These are phyloP conservation scores for Todiramphus saurophagus DNA, from an alignment of 2,113 vertebrate species.

Conservation along the genomic window DNA sequence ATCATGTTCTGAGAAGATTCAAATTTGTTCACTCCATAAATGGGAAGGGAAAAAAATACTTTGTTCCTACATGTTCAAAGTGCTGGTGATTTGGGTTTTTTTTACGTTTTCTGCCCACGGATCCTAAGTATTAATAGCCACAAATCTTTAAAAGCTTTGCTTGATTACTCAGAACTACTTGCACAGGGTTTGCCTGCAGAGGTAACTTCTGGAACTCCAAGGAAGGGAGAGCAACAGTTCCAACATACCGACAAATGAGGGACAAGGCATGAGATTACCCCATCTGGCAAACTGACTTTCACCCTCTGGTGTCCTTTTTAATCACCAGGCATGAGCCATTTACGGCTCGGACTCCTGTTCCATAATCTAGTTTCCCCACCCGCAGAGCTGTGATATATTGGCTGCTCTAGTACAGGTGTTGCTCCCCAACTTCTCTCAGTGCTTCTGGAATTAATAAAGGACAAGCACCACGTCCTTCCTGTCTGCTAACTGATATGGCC, in stretches of 20 bases:
- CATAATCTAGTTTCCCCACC: not conserved
- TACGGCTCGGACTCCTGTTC: not conserved
- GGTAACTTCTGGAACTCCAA: not conserved
- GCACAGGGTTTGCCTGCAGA: not conserved
- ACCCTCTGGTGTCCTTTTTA: not conserved
- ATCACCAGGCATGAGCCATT: not conserved
- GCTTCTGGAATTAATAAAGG: not conserved
- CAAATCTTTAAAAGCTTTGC: not conserved
- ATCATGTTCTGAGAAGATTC: not conserved
- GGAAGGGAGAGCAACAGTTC: not conserved
- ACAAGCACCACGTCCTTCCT: not conserved
- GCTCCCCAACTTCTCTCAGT: not conserved
- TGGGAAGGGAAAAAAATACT: not conserved
- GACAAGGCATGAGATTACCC: not conserved
- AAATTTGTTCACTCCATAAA: not conserved
- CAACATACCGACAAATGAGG: not conserved
- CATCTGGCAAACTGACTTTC: not conserved
- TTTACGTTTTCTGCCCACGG: not conserved
- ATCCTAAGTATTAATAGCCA: not conserved
- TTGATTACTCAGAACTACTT: not conserved
- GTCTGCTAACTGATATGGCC: not conserved
- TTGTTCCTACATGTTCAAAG: not conserved
- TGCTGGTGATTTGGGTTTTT: accelerated
- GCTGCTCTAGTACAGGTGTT: not conserved
- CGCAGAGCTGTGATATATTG: accelerated